These are phyloP conservation scores for Embiotoca jacksoni DNA, from an alignment of 2,113 vertebrate genomes.

Conservation along the genomic window DNA sequence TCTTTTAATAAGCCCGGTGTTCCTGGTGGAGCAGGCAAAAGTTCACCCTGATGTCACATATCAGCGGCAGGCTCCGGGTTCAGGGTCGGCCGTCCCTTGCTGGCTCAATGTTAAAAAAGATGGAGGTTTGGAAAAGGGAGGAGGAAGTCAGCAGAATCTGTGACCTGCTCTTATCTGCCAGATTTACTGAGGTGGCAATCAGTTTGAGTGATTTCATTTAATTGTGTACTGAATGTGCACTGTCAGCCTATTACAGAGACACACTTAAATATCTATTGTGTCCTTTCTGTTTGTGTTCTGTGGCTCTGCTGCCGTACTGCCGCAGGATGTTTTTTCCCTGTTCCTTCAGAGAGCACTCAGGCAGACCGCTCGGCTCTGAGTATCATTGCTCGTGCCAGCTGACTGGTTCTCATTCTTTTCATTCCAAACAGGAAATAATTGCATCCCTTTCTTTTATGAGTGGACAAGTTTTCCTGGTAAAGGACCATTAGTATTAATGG, in stretches of 20 bases:
- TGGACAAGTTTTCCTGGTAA: neutral
- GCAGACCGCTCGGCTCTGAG: constrained; percentile 1
- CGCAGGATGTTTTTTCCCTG: neutral
- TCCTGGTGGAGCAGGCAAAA: constrained; percentile 63
- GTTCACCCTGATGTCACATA: constrained; percentile 79
- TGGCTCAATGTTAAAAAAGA: constrained; percentile 35
- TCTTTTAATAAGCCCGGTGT: constrained; percentile 72
- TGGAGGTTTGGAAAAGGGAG: constrained; percentile 4
- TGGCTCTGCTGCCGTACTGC: neutral
- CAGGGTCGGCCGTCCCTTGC: constrained; percentile 35
- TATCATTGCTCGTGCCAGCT: constrained; percentile 7
- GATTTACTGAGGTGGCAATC: constrained; percentile 17
- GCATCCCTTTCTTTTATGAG: neutral
- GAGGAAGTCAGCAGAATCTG: constrained; percentile 15
- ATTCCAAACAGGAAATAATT: constrained; percentile 7
- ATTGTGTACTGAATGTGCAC: constrained; percentile 4
- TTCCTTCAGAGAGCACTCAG: constrained; percentile 7
- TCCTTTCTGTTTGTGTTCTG: neutral
- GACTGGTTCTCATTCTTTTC: neutral
- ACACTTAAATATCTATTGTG: neutral
- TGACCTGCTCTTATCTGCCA: constrained; percentile 45
- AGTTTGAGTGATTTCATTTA: constrained; percentile 14
- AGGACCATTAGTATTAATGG: neutral
- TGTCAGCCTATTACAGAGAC: neutral
- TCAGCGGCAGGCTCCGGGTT: constrained; percentile 50